Evolutionary conservation across 2,888 invertebrate species (phyloP).

Genomic region (Neoaliturus tenellus): DNA sequence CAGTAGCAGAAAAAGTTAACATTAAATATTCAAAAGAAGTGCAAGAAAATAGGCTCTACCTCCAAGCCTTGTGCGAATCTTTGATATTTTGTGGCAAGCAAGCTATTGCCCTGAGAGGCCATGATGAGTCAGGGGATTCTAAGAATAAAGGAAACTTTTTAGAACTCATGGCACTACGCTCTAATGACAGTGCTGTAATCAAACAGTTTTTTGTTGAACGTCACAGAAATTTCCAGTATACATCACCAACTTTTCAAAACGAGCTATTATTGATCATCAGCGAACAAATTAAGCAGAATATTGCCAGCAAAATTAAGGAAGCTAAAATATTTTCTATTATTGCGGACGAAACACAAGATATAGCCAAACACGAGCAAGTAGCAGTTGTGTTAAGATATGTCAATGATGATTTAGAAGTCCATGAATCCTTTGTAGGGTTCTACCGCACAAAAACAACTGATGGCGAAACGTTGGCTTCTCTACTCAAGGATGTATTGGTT

Average conservation of each 20-base stretch:
- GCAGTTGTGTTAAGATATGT: constrained; percentile 50
- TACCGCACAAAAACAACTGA: constrained; percentile 50
- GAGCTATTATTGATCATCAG: constrained; percentile 60
- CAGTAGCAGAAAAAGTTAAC: constrained; percentile 61
- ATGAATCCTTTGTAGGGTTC: constrained; percentile 52
- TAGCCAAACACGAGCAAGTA: constrained; percentile 56
- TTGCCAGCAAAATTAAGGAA: constrained; percentile 42
- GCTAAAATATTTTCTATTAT: constrained; percentile 54
- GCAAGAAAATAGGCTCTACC: constrained; percentile 60
- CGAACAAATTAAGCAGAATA: constrained; percentile 46
- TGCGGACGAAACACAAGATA: constrained; percentile 57
- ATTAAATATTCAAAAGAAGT: constrained; percentile 61
- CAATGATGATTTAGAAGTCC: constrained; percentile 23
- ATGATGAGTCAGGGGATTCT: constrained; percentile 45
- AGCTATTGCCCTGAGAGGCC: constrained; percentile 63
- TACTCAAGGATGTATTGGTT: constrained; percentile 35
- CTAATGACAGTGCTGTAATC: constrained; percentile 41
- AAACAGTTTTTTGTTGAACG: constrained; percentile 23
- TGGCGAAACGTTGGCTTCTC: constrained; percentile 34
- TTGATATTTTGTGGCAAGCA: constrained; percentile 63
- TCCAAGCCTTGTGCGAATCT: constrained; percentile 61
- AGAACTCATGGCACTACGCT: constrained; percentile 32
- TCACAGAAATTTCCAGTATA: constrained; percentile 47
- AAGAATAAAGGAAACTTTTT: constrained; percentile 57
- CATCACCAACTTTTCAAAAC: constrained; percentile 45